Conservation (phyloP, 2,888 invertebrate genomes). For the Iphiclides podalirius region DNA sequence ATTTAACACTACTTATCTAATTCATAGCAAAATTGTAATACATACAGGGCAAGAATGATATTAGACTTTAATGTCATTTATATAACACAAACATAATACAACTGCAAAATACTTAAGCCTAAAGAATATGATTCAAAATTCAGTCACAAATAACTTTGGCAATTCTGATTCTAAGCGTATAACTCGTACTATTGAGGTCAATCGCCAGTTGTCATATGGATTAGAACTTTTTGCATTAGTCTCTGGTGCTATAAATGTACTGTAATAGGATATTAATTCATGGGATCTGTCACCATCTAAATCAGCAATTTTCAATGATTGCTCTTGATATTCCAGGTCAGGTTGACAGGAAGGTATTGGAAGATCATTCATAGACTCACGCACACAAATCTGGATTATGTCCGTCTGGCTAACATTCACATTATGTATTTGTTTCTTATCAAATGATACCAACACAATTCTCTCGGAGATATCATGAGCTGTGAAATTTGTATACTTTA, state of each 20-base stretch:
- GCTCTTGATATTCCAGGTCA: slow-evolving; percentile 85
- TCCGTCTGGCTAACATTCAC: slow-evolving; percentile 90
- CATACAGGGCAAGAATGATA: no score
- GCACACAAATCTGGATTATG: slow-evolving; percentile 85
- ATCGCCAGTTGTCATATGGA: slow-evolving; percentile 77
- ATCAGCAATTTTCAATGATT: slow-evolving; percentile 86
- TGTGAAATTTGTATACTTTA: slow-evolving; percentile 70
- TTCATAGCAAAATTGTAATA: no score
- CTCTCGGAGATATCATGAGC: slow-evolving; percentile 84
- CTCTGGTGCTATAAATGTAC: slow-evolving; percentile 80
- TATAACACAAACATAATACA: background rate
- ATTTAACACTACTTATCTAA: no score
- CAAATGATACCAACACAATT: slow-evolving; percentile 88
- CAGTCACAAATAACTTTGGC: slow-evolving; percentile 82
- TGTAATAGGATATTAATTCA: slow-evolving; percentile 88
- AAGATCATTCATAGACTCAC: slow-evolving; percentile 53
- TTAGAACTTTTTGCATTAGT: slow-evolving; percentile 55
- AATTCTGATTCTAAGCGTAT: slow-evolving; percentile 86
- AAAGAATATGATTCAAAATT: slow-evolving; percentile 40
- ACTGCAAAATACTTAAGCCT: no score
- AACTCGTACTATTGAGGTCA: slow-evolving; percentile 84
- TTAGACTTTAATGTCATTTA: background rate
- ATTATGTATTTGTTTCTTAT: slow-evolving; percentile 83
- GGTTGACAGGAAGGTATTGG: slow-evolving; percentile 84
- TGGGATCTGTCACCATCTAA: slow-evolving; percentile 87